phyloP scores from a whole-genome alignment of 2,797 vertebrate species.

The Acropternis orthonyx region DNA sequence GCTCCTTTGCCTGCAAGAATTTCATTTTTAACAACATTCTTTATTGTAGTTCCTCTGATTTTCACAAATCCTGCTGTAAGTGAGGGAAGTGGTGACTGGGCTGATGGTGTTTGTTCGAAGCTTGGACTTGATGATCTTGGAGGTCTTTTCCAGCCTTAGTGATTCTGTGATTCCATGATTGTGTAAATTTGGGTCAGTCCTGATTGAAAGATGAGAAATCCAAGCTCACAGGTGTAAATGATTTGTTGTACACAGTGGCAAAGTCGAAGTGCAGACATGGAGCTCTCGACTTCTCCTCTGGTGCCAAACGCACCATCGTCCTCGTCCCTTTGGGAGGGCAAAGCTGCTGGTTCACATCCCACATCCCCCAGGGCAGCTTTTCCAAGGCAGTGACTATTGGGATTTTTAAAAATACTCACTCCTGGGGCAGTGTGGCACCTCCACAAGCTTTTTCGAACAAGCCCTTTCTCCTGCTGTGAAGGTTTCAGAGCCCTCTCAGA shows the following conservation, averaged over 20 bases:
- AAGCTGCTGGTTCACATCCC: background rate
- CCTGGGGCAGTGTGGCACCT: background rate
- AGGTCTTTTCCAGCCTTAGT: background rate
- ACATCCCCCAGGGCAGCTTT: background rate
- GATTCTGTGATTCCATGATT: background rate
- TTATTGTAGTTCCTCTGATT: background rate
- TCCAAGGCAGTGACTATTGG: background rate
- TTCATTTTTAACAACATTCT: background rate
- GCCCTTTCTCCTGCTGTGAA: background rate
- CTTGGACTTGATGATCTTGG: fast-evolving
- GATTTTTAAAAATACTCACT: background rate
- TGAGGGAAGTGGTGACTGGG: fast-evolving
- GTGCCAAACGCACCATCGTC: background rate
- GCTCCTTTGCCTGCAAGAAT: background rate
- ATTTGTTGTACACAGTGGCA: background rate
- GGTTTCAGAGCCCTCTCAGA: background rate
- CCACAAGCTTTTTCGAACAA: background rate
- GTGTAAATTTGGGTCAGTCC: background rate
- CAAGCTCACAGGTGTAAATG: background rate
- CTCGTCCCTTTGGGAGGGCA: background rate
- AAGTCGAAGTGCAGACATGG: background rate
- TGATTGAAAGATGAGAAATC: background rate
- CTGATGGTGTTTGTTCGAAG: fast-evolving
- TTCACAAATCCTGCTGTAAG: background rate
- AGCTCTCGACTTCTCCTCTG: background rate